Evolutionary conservation across 2,113 vertebrate genomes (phyloP).

Genomic region (Aegithalos caudatus): DNA sequence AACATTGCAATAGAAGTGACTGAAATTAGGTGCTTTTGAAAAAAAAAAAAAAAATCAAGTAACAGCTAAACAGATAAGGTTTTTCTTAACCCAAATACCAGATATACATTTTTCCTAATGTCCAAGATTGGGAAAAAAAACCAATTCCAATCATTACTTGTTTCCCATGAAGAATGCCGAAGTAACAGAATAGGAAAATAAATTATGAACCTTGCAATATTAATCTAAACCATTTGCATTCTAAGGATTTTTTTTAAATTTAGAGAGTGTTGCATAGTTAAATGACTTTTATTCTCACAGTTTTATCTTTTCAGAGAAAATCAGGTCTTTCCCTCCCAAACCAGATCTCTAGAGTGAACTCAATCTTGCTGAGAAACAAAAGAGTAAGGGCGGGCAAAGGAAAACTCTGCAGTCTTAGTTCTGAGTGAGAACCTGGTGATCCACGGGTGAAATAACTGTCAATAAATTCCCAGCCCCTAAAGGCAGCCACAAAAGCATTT

Average conservation of each 20-base stretch:
- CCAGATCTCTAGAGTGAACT: not conserved
- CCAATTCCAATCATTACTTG: not conserved
- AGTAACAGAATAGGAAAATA: not conserved
- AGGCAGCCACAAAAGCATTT: constrained; percentile 48
- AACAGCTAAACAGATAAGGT: constrained; percentile 15
- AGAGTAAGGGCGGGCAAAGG: not conserved
- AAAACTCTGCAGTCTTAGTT: not conserved
- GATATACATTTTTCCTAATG: not conserved
- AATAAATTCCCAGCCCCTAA: constrained; percentile 4
- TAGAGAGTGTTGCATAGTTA: not conserved
- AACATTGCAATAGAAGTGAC: not conserved
- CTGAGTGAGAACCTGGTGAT: not conserved
- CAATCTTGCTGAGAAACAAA: not conserved
- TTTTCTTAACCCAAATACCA: constrained; percentile 12
- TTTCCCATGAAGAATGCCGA: not conserved
- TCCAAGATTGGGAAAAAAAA: not conserved
- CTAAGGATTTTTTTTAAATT: not conserved
- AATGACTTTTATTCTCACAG: not conserved
- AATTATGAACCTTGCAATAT: not conserved
- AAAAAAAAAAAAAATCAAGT: not conserved
- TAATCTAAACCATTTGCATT: not conserved
- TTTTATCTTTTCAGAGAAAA: not conserved
- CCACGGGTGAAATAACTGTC: not conserved
- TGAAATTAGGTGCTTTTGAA: constrained; percentile 32
- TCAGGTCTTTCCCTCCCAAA: not conserved